A percentile compares a stretch with the other conserved stretches of the same genome.
Conservation (phyloP, 2,113 vertebrate species). For the Anseranas semipalmata region DNA sequence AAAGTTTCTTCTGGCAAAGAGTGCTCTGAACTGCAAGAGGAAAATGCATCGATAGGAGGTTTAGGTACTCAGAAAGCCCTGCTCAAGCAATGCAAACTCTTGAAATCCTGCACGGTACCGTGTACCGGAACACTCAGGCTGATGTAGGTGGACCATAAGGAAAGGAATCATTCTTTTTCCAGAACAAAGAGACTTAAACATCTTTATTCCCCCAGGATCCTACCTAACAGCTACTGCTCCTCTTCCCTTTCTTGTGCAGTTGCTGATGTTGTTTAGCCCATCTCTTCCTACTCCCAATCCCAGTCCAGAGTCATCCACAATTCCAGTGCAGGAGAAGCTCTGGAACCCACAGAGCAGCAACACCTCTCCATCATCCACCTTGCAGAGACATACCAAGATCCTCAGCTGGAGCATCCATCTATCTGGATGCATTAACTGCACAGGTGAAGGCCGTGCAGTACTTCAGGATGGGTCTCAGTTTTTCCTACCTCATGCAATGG, state of each 20-base stretch:
- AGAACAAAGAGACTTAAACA: too few species aligned
- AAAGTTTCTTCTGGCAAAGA: background rate
- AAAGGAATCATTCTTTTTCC: background rate
- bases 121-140: background rate
- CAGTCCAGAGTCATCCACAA: background rate
- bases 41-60: accelerated
- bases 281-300: background rate
- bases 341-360: background rate
- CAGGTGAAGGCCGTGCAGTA: background rate
- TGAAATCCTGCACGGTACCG: background rate
- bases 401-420: background rate
- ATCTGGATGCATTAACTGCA: background rate
- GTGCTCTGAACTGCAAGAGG: background rate
- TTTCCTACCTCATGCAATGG: background rate
- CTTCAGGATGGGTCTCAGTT: background rate
- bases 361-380: background rate
- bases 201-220: background rate
- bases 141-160: background rate
- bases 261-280: background rate
- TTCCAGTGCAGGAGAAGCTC: background rate
- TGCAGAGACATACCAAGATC: background rate
- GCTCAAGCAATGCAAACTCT: background rate
- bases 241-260: background rate
- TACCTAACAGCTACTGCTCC: background rate
- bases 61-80: background rate